A percentile compares a stretch with the other conserved stretches of the same genome.
Evolutionary conservation across 1,140 invertebrate species (phyloP).

Genomic region (Aethina tumida): DNA sequence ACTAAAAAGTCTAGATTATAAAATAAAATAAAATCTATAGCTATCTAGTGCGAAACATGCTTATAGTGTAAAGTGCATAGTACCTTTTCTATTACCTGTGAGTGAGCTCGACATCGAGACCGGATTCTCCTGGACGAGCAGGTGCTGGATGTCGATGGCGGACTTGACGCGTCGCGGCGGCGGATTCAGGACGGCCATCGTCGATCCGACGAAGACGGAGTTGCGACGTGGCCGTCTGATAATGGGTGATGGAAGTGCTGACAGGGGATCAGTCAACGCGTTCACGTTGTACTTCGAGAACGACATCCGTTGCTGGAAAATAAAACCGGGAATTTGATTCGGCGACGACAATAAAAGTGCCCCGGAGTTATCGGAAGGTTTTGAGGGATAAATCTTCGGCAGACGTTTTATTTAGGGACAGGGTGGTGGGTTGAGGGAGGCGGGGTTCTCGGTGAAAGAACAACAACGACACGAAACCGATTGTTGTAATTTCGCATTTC

Average conservation of each 20-base stretch:
- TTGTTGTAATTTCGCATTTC: no score
- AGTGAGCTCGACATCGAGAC: slow-evolving; percentile 21
- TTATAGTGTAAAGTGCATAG: not conserved
- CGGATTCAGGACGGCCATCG: slow-evolving; percentile 47
- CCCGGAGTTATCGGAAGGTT: no score
- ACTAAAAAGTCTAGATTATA: no score
- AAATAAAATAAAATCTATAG: no score
- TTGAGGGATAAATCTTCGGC: no score
- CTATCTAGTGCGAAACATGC: no score
- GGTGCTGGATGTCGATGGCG: slow-evolving; percentile 71
- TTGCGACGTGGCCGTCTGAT: slow-evolving; percentile 55
- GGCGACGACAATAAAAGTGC: no score
- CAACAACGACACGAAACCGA: no score
- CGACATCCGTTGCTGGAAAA: slow-evolving; percentile 51
- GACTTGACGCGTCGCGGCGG: slow-evolving; percentile 64
- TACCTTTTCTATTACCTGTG: slow-evolving; percentile 26
- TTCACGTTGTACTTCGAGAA: slow-evolving; percentile 59
- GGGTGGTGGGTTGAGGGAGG: no score
- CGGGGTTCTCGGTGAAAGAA: no score
- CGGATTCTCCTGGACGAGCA: slow-evolving; percentile 43
- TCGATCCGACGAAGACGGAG: slow-evolving; percentile 72
- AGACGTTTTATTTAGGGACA: no score
- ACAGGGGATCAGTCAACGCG: slow-evolving; percentile 43
- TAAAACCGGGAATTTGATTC: no score
- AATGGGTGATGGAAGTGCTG: slow-evolving; percentile 31